Base-by-base conservation (phyloP, 1,140 invertebrate species). In the Diploscapter pachys region DNA sequence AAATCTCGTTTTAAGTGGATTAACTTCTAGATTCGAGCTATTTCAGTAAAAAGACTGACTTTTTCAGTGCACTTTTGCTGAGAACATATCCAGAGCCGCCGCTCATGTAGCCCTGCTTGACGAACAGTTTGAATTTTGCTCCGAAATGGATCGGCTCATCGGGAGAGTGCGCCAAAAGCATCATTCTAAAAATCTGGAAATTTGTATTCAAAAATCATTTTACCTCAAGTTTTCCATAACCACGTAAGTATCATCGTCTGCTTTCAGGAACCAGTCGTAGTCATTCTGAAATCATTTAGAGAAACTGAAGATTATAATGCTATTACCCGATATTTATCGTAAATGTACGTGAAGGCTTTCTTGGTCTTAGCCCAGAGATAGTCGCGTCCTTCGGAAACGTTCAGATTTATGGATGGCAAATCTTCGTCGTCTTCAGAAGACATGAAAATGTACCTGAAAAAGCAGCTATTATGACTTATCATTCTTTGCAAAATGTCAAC, bases 361-460 rank as follows among this genome's bases (percentile, higher is more conserved):
- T 95, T 95, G 0, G 95, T 97, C 88, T 98, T 98, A n/a, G 91
- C 92, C 93, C 94, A 97, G 5, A 98, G 87, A 85, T 92, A 91
- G 78, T 96, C 90, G 63, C 95, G 88, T 3, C 94, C 95, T 86
- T 98, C 95, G 8, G 89, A 87, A 0, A 96, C 92, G 61, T 87
- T 81, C 49, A 90, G 80, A 57, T 85, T 86, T 49, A 89, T 80
- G 8, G 87, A 80, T 11, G 87, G 88, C 13, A 89, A 80, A 49
- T 72, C 71, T 4, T 73, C 72, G 56, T 85, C 85, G n/a, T 81
- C 81, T 63, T 80, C 80, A 5, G 85, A 85, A 8, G 86, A 85
- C 78, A 87, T 86, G 71, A 80, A 84, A 4, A 77, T 31, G 66
- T 82, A 69, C 65, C 80, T 91, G 84, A 96, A 69, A 69, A 65